Conservation (phyloP, 92 coral and sea anemone genomes). For the Bergia puertoricense region DNA sequence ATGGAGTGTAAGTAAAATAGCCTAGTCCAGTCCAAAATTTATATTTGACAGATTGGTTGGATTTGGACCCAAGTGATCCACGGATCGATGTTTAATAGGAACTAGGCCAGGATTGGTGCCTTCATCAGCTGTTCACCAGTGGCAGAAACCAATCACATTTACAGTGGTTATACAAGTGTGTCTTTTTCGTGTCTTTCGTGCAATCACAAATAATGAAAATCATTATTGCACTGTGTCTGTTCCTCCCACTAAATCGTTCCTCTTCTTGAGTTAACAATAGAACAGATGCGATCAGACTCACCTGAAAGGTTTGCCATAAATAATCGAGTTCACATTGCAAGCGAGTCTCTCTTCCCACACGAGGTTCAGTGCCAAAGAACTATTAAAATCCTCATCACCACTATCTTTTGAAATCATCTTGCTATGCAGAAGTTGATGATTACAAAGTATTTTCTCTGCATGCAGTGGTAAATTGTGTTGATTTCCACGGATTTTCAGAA, state of each 20-base stretch:
- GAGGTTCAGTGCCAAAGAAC: slow-evolving; percentile 29
- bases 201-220: too few species aligned
- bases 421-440: neutral
- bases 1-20: too few species aligned
- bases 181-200: too few species aligned
- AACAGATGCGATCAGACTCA: slow-evolving; percentile 14
- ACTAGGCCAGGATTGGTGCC: too few species aligned
- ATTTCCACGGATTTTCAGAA: neutral
- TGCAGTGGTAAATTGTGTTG: neutral
- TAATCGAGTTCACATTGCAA: slow-evolving; percentile 48
- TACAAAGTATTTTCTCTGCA: neutral
- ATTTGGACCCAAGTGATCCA: too few species aligned
- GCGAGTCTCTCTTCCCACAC: slow-evolving; percentile 40
- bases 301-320: slow-evolving; percentile 67
- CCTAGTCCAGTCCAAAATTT: too few species aligned
- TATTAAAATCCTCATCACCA: neutral
- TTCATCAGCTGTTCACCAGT: too few species aligned
- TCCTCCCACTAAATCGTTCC: neutral
- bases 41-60: too few species aligned
- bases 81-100: too few species aligned
- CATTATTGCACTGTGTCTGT: too few species aligned
- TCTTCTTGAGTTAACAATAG: neutral
- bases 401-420: slow-evolving; percentile 27
- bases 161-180: too few species aligned
- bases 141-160: too few species aligned